phyloP scores from a whole-genome alignment of 2,113 vertebrate genomes.

The Tetrax tetrax region DNA sequence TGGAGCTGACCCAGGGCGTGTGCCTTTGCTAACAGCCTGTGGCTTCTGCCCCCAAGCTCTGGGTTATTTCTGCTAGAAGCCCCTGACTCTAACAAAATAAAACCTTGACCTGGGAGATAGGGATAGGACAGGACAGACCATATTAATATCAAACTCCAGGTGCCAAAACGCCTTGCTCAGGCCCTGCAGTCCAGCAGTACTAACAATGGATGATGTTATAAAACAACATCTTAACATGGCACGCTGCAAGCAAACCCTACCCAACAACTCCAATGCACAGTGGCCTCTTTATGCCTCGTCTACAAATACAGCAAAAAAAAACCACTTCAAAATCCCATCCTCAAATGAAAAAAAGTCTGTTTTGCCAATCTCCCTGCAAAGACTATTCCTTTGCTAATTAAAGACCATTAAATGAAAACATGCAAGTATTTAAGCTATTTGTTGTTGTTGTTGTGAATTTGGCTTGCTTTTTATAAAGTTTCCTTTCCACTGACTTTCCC shows the following conservation, averaged over 20 bases:
- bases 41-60: neutral
- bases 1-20: neutral
- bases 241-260: neutral
- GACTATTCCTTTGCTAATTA: slow-evolving; percentile 62
- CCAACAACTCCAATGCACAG: neutral
- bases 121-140: neutral
- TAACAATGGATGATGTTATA: neutral
- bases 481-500: slow-evolving; percentile 49
- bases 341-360: slow-evolving; percentile 3
- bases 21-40: neutral
- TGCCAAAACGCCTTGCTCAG: neutral
- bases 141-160: neutral
- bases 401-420: slow-evolving; percentile 53
- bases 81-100: neutral
- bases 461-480: slow-evolving; percentile 51
- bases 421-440: slow-evolving; percentile 22
- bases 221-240: neutral
- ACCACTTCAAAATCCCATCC: slow-evolving; percentile 32
- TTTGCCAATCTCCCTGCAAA: slow-evolving; percentile 49
- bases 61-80: neutral
- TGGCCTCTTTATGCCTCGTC: neutral
- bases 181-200: neutral
- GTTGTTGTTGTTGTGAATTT: slow-evolving; percentile 42
- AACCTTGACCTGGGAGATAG: neutral
- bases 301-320: neutral